A percentile compares a stretch with the other conserved stretches of the same genome.
phyloP scores from a whole-genome alignment of 2,797 vertebrate species.

The Linurgus olivaceus region DNA sequence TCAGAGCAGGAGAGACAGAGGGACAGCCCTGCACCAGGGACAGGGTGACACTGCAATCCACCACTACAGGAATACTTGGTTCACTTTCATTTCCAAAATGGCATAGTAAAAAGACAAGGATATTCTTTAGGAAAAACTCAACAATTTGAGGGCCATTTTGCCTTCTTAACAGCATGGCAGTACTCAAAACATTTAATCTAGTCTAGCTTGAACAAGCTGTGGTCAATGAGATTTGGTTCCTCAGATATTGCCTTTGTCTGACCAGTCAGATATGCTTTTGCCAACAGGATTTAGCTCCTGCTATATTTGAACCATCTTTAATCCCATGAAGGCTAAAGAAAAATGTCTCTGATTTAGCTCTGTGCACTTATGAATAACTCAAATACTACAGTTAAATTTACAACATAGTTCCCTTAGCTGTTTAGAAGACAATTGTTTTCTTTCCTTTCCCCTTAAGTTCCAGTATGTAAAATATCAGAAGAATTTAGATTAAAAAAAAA shows the following conservation, averaged over 20 bases:
- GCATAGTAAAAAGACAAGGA: background rate
- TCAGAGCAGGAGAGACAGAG: background rate
- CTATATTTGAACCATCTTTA: conserved; percentile 56
- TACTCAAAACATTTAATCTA: background rate
- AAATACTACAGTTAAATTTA: conserved; percentile 64
- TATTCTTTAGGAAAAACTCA: background rate
- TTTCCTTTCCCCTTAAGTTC: conserved; percentile 43
- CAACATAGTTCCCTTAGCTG: conserved; percentile 44
- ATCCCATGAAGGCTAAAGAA: conserved; percentile 58
- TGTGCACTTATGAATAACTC: conserved; percentile 59
- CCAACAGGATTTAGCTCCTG: conserved; percentile 49
- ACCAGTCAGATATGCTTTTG: conserved; percentile 9
- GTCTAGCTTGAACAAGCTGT: background rate
- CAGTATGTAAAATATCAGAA: conserved; percentile 62
- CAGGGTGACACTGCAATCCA: background rate
- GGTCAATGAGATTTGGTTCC: conserved; percentile 9
- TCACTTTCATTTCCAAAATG: background rate
- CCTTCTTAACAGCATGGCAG: background rate
- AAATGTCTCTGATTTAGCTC: conserved; percentile 57
- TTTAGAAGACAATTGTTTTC: conserved; percentile 60
- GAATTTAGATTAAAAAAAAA: conserved; percentile 53
- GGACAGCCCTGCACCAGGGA: background rate
- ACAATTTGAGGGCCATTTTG: background rate
- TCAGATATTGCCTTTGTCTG: conserved; percentile 3
- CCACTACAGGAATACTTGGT: background rate